phyloP scores from a whole-genome alignment of 2,888 invertebrate genomes.

The Parascotia fuliginaria region DNA sequence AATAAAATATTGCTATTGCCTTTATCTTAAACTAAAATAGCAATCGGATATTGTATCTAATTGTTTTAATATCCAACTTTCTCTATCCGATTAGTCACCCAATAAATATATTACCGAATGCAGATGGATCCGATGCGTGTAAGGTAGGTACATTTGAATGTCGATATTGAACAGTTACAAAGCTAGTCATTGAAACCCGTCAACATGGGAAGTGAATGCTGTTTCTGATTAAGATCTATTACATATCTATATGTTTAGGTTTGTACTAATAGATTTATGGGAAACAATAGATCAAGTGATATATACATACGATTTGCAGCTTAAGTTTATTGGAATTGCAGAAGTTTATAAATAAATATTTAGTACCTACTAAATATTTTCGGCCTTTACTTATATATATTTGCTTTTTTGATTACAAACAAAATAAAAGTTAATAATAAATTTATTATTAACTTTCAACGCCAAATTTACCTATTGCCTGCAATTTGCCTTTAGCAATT shows the following conservation, averaged over 20 bases:
- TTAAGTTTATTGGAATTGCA: too few species aligned
- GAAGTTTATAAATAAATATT: too few species aligned
- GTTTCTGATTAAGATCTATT: conserved; percentile 42
- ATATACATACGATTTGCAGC: too few species aligned
- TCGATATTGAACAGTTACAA: conserved; percentile 56
- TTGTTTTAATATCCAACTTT: conserved; percentile 33
- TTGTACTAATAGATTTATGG: conserved; percentile 11
- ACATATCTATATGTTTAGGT: conserved; percentile 19
- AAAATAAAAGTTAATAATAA: too few species aligned
- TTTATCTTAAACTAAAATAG: too few species aligned
- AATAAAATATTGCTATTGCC: too few species aligned
- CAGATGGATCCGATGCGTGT: conserved; percentile 34
- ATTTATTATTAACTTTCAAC: too few species aligned
- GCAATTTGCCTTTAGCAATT: too few species aligned
- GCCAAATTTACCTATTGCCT: too few species aligned
- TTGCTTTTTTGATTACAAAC: too few species aligned
- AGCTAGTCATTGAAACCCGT: conserved; percentile 57
- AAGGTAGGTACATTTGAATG: conserved; percentile 30
- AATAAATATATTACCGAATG: conserved; percentile 16
- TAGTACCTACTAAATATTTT: too few species aligned
- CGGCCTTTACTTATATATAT: too few species aligned
- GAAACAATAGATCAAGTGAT: conserved; percentile 8
- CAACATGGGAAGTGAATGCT: conserved; percentile 61
- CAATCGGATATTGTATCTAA: conserved; percentile 20
- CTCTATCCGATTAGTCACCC: conserved; percentile 12